Conservation (phyloP, 2,888 invertebrate species). For the Tipula helvola region DNA sequence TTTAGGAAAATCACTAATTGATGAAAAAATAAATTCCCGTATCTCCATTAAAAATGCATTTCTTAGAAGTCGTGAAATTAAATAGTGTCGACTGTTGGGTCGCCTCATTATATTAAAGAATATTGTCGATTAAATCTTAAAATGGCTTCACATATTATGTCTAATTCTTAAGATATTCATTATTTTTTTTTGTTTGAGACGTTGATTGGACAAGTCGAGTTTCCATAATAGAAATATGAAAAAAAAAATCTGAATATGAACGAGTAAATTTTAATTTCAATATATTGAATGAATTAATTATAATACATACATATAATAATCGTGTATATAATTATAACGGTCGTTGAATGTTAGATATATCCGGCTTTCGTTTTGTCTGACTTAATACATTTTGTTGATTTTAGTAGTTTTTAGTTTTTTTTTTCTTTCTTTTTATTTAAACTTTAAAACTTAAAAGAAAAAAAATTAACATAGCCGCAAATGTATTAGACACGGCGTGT, state of each 20-base stretch:
- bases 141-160: not conserved
- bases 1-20: no score
- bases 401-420: not conserved
- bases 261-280: not conserved
- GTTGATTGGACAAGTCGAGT: not conserved
- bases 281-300: not conserved
- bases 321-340: not conserved
- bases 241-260: not conserved
- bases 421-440: not conserved
- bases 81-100: not conserved
- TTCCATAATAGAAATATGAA: not conserved
- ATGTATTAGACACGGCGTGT: not conserved
- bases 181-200: not conserved
- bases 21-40: not conserved
- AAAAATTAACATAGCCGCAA: not conserved
- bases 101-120: not conserved
- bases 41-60: not conserved
- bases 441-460: not conserved
- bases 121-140: not conserved
- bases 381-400: not conserved
- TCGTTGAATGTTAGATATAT: not conserved
- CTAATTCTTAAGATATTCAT: not conserved
- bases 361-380: not conserved
- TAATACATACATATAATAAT: not conserved
- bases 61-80: not conserved